Evolutionary conservation across 2,797 vertebrate genomes (phyloP).

Genomic region (Lates japonicus): DNA sequence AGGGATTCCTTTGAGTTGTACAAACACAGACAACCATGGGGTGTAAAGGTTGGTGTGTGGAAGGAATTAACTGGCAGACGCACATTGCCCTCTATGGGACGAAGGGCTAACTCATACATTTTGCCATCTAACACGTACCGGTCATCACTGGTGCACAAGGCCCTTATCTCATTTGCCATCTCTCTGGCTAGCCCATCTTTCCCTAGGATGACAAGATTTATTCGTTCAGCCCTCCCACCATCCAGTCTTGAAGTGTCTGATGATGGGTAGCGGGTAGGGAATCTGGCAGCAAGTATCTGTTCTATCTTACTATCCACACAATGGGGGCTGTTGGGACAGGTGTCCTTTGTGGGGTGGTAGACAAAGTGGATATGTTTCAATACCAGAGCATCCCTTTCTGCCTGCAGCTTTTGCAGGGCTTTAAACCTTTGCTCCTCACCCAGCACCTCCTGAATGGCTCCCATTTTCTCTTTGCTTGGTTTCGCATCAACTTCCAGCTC

Average conservation of each 20-base stretch:
- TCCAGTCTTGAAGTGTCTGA: constrained; percentile 84
- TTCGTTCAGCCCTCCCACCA: constrained; percentile 89
- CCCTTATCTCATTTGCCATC: constrained; percentile 97
- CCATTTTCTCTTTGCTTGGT: constrained; percentile 99
- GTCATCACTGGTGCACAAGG: constrained; percentile 95
- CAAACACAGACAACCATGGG: constrained; percentile 96
- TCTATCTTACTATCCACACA: constrained; percentile 95
- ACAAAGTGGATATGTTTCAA: constrained; percentile 99
- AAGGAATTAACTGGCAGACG: constrained; percentile 97
- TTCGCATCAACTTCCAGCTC: constrained; percentile 98
- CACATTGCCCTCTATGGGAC: constrained; percentile 98
- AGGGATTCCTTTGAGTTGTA: constrained; percentile 98
- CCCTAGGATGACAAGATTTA: constrained; percentile 97
- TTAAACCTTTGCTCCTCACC: constrained; percentile 97
- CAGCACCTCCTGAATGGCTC: constrained; percentile 95
- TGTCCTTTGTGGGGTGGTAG: constrained; percentile 98
- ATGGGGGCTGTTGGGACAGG: constrained; percentile 92
- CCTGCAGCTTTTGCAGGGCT: constrained; percentile 96
- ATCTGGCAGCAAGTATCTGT: constrained; percentile 89
- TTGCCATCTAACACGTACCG: constrained; percentile 94
- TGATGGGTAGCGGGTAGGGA: constrained; percentile 88
- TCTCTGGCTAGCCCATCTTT: constrained; percentile 96
- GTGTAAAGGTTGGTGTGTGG: constrained; percentile 95
- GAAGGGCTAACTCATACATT: constrained; percentile 93
- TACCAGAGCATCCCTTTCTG: constrained; percentile 95